Percentiles rank a stretch among this genome's conserved stretches.
These are phyloP conservation scores for Leptonema lineaticorne DNA, from an alignment of 1,140 invertebrate genomes.

Conservation along the genomic window DNA sequence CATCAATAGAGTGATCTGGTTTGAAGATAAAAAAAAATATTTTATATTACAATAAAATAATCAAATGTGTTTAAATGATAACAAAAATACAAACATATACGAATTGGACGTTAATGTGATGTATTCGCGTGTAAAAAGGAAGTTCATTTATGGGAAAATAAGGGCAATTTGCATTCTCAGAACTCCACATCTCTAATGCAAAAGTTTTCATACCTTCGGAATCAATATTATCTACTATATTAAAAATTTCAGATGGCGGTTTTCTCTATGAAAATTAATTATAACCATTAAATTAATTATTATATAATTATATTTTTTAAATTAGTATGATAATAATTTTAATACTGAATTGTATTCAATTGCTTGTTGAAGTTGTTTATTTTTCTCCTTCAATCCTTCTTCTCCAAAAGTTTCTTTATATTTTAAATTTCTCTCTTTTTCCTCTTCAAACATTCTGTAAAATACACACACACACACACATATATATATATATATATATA, in stretches of 20 bases:
- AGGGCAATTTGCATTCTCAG: constrained; percentile 55
- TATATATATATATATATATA: too few species aligned
- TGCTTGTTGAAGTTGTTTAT: constrained; percentile 64
- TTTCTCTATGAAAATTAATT: constrained; percentile 52
- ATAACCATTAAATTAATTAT: neutral
- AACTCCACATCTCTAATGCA: constrained; percentile 60
- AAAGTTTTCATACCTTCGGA: constrained; percentile 68
- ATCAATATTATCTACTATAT: constrained; percentile 68
- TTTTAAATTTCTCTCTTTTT: neutral
- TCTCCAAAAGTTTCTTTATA: constrained; percentile 60
- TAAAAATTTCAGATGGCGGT: constrained; percentile 67
- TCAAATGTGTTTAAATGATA: neutral
- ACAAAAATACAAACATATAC: neutral
- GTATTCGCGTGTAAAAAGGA: constrained; percentile 75
- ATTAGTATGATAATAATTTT: constrained; percentile 15
- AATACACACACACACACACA: too few species aligned
- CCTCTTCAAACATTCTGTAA: constrained; percentile 6
- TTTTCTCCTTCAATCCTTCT: constrained; percentile 67
- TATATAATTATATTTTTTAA: constrained; percentile 20
- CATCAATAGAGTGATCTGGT: constrained; percentile 65
- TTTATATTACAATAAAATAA: neutral
- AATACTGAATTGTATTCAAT: constrained; percentile 74
- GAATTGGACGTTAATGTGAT: constrained; percentile 63
- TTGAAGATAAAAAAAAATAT: neutral
- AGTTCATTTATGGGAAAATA: constrained; percentile 64